Evolutionary conservation across 2,113 vertebrate genomes (phyloP), one percentile per base, ranked within the genome.

Genomic region (Atrichornis clamosus): DNA sequence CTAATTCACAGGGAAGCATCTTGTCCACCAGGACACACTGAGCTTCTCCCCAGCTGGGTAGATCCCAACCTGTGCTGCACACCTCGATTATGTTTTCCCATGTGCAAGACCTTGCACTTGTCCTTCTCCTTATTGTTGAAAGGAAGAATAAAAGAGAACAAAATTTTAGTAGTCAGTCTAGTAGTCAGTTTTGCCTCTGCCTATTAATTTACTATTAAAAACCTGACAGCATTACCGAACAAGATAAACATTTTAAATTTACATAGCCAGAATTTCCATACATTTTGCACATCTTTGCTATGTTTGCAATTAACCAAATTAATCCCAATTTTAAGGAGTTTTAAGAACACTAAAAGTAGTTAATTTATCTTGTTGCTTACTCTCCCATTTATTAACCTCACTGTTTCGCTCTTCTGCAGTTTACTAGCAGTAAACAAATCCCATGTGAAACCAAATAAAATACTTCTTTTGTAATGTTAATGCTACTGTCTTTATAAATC

Each of bases 391-490:
- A 87, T 96, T 95, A 91, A 92, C n/a, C 58, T 95, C 80, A 28
- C 64, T 84, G 68, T 77, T 73, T 63, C 59, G 83, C 49, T 75
- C 24, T 90, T 93, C 86, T 80, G 85, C 69, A 94, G 50, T 46
- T 91, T 96, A 97, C 84, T 9, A 93, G 42, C 76, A 76, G 64
- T 83, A 97, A 97, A 95, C 64, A 96, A 94, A 97, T 94, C 59
- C 70, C 75, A n/a, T 2, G 33, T 78, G 90, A 97, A 97, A 95
- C 49, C 62, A 27, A 85, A 82, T 93, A 96, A 96, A 91, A 94
- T 41, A 74, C 63, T 95, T 85, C 68, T 96, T 97, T 96, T 97
- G 37, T 97, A 96, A 94, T 95, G 94, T 64, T 97, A 97, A 97
- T 97, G 35, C 85, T 90, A 70, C 55, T 91, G 64, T 69, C 94